A percentile compares a stretch with the other conserved stretches of the same genome.
Conservation (phyloP, 1,140 invertebrate genomes). For the Aphaenogaster ashmeadi region DNA sequence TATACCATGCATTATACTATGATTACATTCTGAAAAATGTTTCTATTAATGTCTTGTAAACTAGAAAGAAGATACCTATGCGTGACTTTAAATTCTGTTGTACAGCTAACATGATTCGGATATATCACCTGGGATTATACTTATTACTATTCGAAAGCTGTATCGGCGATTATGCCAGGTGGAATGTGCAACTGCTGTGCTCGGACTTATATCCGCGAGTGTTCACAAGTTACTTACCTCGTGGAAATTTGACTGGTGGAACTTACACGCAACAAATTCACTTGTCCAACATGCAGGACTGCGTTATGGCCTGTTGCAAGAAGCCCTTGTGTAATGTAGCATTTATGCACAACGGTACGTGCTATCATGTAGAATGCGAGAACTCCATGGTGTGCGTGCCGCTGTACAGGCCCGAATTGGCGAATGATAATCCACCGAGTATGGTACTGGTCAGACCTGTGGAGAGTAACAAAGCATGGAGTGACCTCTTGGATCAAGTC, state of each 20-base stretch:
- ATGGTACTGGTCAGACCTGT: constrained; percentile 93
- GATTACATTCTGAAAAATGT: background rate
- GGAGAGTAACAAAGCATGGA: constrained; percentile 87
- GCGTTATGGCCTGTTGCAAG: constrained; percentile 92
- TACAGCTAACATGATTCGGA: constrained; percentile 78
- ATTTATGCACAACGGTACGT: constrained; percentile 92
- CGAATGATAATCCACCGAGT: constrained; percentile 88
- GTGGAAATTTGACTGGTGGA: constrained; percentile 89
- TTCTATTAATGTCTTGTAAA: constrained; percentile 29
- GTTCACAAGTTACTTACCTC: constrained; percentile 84
- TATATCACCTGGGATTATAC: constrained; percentile 76
- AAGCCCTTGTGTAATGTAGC: constrained; percentile 92
- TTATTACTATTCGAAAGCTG: constrained; percentile 78
- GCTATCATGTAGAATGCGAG: constrained; percentile 92
- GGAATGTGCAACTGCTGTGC: constrained; percentile 81
- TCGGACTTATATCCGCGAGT: constrained; percentile 80
- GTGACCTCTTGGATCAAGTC: constrained; percentile 85
- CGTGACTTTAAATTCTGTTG: constrained; percentile 25
- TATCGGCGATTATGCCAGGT: constrained; percentile 77
- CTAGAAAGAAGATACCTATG: background rate
- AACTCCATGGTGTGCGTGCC: constrained; percentile 91
- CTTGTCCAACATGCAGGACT: constrained; percentile 88
- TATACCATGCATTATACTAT: background rate
- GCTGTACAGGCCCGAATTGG: constrained; percentile 87
- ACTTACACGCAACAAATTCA: constrained; percentile 88